These are phyloP conservation scores for Nomada flava DNA, from an alignment of 2,888 invertebrate genomes.

Conservation along the genomic window DNA sequence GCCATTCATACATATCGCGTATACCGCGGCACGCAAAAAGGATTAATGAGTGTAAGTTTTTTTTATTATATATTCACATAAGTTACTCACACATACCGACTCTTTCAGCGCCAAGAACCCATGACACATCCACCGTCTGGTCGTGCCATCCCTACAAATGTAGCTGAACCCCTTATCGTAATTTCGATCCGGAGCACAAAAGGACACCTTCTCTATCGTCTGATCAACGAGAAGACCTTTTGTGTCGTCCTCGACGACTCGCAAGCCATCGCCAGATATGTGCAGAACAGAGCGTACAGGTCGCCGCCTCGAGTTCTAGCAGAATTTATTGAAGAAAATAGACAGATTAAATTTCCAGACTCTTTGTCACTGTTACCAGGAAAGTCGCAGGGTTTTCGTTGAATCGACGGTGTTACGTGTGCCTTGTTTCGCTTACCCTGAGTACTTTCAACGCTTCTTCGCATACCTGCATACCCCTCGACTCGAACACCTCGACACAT, in stretches of 20 bases:
- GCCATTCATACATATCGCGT: too few species aligned
- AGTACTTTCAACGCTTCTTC: constrained; percentile 99
- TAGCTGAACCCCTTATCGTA: constrained; percentile 99
- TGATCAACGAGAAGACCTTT: constrained; percentile 99
- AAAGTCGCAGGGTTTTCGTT: neutral
- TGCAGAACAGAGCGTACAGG: constrained; percentile 95
- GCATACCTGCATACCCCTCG: constrained; percentile 99
- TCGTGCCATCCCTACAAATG: constrained; percentile 99
- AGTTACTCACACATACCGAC: constrained; percentile 86
- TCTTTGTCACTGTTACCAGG: neutral
- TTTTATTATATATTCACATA: neutral
- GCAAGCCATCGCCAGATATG: constrained; percentile 96
- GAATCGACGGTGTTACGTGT: neutral
- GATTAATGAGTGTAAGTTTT: neutral
- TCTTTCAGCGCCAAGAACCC: constrained; percentile 98
- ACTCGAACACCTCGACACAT: constrained; percentile 99
- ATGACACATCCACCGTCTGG: constrained; percentile 99
- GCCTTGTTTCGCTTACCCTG: constrained; percentile 88
- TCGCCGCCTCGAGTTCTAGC: constrained; percentile 93
- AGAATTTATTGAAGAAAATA: constrained; percentile 37
- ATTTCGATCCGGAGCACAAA: constrained; percentile 99
- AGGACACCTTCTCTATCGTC: constrained; percentile 99
- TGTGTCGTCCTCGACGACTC: constrained; percentile 99
- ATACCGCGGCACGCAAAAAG: too few species aligned
- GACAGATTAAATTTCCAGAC: neutral